These are phyloP conservation scores for Engystomops pustulosus DNA, from an alignment of 2,113 vertebrate species.

Conservation along the genomic window DNA sequence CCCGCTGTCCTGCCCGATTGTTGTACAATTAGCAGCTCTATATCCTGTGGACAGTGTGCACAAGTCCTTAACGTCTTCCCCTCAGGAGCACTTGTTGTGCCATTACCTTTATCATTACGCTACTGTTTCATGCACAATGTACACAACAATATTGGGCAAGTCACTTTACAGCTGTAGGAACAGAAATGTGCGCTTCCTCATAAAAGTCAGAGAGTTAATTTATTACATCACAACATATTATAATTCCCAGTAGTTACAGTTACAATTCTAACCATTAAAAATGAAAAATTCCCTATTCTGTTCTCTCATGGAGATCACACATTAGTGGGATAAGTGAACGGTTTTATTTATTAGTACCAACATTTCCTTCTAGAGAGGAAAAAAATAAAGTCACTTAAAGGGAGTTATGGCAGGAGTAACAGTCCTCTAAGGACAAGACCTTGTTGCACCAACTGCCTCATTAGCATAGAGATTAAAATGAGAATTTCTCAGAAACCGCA, in stretches of 20 bases:
- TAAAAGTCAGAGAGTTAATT: neutral
- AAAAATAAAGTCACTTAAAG: too few relatives aligned
- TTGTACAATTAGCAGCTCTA: neutral
- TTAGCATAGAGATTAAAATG: too few relatives aligned
- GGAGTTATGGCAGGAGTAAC: too few relatives aligned
- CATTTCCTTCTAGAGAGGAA: too few relatives aligned
- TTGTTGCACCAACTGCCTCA: too few relatives aligned
- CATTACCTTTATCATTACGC: constrained; percentile 19
- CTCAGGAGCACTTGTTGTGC: constrained; percentile 29
- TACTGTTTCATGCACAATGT: constrained; percentile 10
- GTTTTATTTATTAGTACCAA: too few relatives aligned
- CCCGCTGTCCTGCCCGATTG: neutral
- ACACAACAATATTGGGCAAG: neutral
- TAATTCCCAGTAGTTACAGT: neutral
- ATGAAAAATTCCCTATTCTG: neutral
- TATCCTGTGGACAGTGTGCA: constrained; percentile 21
- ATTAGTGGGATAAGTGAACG: too few relatives aligned
- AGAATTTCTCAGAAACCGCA: too few relatives aligned
- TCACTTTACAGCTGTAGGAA: neutral
- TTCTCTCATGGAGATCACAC: too few relatives aligned
- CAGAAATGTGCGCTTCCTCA: neutral
- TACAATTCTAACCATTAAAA: neutral
- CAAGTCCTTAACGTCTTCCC: neutral
- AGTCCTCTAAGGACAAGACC: too few relatives aligned
- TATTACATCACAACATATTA: neutral